Base-by-base conservation (phyloP, 2,113 vertebrate species). In the Deroptyus accipitrinus region DNA sequence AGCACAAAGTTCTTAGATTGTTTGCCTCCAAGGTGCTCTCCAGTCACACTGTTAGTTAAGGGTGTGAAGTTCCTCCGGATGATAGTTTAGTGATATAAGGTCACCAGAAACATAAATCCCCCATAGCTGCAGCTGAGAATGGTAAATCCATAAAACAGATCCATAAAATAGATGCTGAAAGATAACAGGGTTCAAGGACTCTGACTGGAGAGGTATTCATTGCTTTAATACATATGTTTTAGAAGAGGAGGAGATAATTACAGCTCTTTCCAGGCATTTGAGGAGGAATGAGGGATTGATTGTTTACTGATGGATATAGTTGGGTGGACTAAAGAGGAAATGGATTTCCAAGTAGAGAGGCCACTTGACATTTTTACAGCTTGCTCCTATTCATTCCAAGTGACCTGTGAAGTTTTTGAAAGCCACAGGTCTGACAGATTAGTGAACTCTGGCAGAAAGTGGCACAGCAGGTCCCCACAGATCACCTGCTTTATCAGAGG, bases 341-440 rank as follows among this genome's bases (percentile, higher is more conserved):
- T 92, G 70, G 88, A 84, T 94, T 94, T 90, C 77, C 78, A 92
- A 92, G 86, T 54, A 57, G 88, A 92, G 86, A 84, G 73, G 62
- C 77, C 86, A 96, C 96, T 96, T 92, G 90, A 97, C 94, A 59
- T 30, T 94, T 96, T 89, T 95, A 95, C 88, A 87, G 92, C 94
- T 92, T 68, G 61, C 35, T 86, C 44, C 85, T 83, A 83, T 83
- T 96, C 75, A 90, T 92, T 70, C 67, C 54, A 75, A 94, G 76
- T 91, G 92, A 95, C 92, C 94, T 93, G 83, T 62, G 44, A 95
- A 90, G 86, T 52, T 95, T 83, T 84, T 31, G 72, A 88, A 94
- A 77, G 25, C 0, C 5, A 92, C 59, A 81, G 79, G 75, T 92
- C 69, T 96, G 90, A 95, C 17, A 64, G 91, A 86, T 95, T 64